Evolutionary conservation across 2,888 invertebrate genomes (phyloP).

Genomic region (Orthosia gracilis): DNA sequence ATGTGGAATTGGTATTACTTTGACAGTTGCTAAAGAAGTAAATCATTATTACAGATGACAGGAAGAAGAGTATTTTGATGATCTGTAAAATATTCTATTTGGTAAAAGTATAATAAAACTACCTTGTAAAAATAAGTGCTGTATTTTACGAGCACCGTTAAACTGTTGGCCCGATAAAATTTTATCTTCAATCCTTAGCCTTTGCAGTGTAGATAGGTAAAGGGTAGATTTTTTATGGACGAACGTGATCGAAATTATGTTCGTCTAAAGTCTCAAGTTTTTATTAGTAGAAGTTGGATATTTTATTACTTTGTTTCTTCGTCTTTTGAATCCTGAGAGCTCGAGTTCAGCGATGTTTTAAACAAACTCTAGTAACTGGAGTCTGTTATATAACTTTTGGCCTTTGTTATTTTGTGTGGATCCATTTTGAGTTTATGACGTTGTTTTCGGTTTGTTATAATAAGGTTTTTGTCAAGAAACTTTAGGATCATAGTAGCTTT

Average conservation of each 20-base stretch:
- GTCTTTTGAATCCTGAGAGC: constrained; percentile 58
- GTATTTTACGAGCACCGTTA: constrained; percentile 81
- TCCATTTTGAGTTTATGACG: constrained; percentile 43
- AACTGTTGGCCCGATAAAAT: constrained; percentile 86
- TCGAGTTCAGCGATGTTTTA: constrained; percentile 56
- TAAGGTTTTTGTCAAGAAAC: constrained; percentile 11
- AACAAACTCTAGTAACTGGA: constrained; percentile 56
- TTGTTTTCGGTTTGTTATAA: constrained; percentile 50
- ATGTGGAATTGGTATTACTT: not conserved
- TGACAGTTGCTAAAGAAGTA: not conserved
- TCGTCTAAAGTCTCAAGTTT: constrained; percentile 67
- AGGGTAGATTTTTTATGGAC: constrained; percentile 76
- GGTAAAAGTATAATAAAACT: constrained; percentile 76
- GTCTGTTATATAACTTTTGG: constrained; percentile 50
- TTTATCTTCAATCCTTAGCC: constrained; percentile 82
- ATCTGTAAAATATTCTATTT: constrained; percentile 77
- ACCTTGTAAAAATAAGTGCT: constrained; percentile 83
- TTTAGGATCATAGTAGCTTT: not conserved
- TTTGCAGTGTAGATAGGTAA: constrained; percentile 69
- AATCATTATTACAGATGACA: constrained; percentile 28
- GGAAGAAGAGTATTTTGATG: constrained; percentile 64
- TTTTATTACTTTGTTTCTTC: constrained; percentile 72
- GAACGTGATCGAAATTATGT: constrained; percentile 85
- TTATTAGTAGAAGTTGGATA: constrained; percentile 72
- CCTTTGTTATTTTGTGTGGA: constrained; percentile 50